phyloP scores from a whole-genome alignment of 2,797 vertebrate species.

The Garrulus glandarius region DNA sequence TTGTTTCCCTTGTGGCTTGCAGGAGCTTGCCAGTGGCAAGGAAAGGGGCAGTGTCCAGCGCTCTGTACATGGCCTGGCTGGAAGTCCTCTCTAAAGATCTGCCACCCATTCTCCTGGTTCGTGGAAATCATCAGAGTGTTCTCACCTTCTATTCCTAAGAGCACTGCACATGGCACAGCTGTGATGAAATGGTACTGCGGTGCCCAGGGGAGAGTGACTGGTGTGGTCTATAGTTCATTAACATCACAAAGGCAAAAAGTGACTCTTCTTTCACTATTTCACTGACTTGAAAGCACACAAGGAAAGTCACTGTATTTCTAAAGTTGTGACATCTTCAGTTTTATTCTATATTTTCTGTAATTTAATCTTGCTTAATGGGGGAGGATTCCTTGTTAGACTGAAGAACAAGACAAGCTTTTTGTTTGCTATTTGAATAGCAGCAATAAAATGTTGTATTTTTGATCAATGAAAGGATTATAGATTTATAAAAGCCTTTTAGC shows the following conservation, averaged over 20 bases:
- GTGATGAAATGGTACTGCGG: slow-evolving; percentile 68
- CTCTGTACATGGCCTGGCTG: slow-evolving; percentile 96
- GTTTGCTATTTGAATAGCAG: slow-evolving; percentile 84
- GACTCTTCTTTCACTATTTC: slow-evolving; percentile 77
- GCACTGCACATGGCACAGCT: not conserved
- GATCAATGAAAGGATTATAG: slow-evolving; percentile 83
- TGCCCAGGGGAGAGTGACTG: slow-evolving; percentile 66
- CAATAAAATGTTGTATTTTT: slow-evolving; percentile 90
- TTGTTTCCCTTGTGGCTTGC: not conserved
- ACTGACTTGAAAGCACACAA: slow-evolving; percentile 81
- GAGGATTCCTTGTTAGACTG: slow-evolving; percentile 74
- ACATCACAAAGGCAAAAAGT: slow-evolving; percentile 72
- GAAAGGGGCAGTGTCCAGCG: slow-evolving; percentile 91
- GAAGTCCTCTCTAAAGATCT: slow-evolving; percentile 90
- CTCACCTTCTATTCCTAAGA: slow-evolving; percentile 98
- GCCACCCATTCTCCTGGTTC: slow-evolving; percentile 90
- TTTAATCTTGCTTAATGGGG: slow-evolving; percentile 73
- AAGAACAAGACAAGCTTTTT: slow-evolving; percentile 76
- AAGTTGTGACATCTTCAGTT: slow-evolving; percentile 73
- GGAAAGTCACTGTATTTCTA: slow-evolving; percentile 74
- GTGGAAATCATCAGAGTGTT: slow-evolving; percentile 97
- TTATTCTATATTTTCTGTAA: slow-evolving; percentile 72
- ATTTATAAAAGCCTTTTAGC: slow-evolving; percentile 92
- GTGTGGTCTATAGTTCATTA: slow-evolving; percentile 53
- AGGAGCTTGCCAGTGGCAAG: slow-evolving; percentile 96